These are phyloP conservation scores for Porites australiensis DNA, from an alignment of 64 coral and sea anemone genomes.

Conservation along the genomic window DNA sequence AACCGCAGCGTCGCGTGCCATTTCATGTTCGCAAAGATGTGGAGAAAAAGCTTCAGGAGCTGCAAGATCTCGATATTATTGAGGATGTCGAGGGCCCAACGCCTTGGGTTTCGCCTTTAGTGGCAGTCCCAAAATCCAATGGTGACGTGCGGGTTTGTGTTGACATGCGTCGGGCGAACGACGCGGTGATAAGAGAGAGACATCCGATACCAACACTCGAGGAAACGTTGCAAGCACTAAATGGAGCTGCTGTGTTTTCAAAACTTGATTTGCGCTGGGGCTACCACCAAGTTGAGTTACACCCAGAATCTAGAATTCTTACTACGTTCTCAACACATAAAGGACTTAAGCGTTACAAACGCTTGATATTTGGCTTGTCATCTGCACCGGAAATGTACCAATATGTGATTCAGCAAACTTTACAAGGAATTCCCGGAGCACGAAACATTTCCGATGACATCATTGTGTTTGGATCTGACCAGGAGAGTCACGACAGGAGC, in stretches of 20 bases:
- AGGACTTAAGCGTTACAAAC: conserved; percentile 23
- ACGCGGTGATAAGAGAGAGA: neutral
- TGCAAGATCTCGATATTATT: conserved; percentile 27
- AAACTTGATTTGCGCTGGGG: conserved; percentile 40
- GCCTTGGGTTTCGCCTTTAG: conserved; percentile 27
- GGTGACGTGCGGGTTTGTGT: conserved; percentile 11
- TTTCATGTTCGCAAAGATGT: no score
- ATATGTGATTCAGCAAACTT: neutral
- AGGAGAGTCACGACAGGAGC: neutral
- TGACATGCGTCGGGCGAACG: neutral
- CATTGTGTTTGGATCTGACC: neutral
- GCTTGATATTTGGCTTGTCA: conserved; percentile 16
- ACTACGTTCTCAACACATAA: conserved; percentile 34
- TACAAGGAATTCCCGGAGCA: neutral
- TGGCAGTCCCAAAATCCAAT: conserved; percentile 25
- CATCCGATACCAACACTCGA: conserved; percentile 28
- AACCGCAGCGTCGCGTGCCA: no score
- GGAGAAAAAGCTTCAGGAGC: neutral
- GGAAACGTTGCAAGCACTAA: neutral
- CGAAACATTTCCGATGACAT: conserved; percentile 21
- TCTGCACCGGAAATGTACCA: conserved; percentile 33
- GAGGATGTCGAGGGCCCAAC: conserved; percentile 27
- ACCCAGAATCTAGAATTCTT: conserved; percentile 1
- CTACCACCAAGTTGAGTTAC: conserved; percentile 26
- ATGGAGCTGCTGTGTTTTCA: conserved; percentile 19